Base-by-base conservation (phyloP, 2,888 invertebrate genomes). In the Eretmocerus hayati region DNA sequence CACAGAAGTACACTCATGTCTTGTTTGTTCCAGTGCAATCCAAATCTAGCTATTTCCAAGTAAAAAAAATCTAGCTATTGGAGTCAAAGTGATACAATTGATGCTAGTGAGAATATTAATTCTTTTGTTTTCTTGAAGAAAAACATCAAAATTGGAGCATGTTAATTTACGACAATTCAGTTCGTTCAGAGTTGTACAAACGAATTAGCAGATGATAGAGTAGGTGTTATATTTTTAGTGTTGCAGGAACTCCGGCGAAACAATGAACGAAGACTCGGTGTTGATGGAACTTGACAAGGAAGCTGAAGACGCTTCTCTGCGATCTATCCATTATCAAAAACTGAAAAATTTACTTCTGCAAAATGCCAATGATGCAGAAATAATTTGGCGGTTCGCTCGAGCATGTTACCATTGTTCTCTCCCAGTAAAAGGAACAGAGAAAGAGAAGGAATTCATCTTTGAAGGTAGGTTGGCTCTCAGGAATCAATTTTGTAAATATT, bases 301-400 rank as follows among this genome's bases (percentile, higher is more conserved):
- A 31, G 49, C 53, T 16, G 63, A 65, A 42, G 48, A 55, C 22
- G 50, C 56, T 35, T 48, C 48, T 46, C 52, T 61, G 30, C 48
- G 56, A 26, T 54, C 57, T 23, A 56, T 59, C 23, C 48, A 57
- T 22, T 62, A 67, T 31, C 40, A 56, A 42, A 61, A 59, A 52
- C 48, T 70, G 42, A 62, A 61, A 53, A 52, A 48, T 39, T 55
- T 68, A 52, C 40, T 58, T 21, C 50, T 56, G 41, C 59, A 55
- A 45, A 55, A 69, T 56, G 59, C 62, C 40, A 55, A 61, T 48
- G 59, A 65, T 56, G 56, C 66, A 39, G 69, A 67, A 49, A 55
- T 69, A 56, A 51, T 64, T 31, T 71, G 70, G 71, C 62, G 71
- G 55, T 59, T 67, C 49, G 67, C 64, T 46, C 63, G 59, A 53